Evolutionary conservation across 1,140 invertebrate genomes (phyloP).

Genomic region (Drusus annulatus): DNA sequence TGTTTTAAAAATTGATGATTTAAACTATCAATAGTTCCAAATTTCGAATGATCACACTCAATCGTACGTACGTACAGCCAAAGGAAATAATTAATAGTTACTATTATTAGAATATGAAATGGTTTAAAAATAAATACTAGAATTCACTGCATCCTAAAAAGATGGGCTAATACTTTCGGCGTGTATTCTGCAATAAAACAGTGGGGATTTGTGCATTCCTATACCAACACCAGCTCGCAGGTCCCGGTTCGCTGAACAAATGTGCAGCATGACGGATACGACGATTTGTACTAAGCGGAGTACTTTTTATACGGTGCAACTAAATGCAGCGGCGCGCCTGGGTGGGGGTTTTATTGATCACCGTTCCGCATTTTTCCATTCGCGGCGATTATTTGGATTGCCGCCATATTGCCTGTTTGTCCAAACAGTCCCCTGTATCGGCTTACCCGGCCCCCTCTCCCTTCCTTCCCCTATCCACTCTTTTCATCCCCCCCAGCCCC

Average conservation of each 20-base stretch:
- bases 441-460: slow-evolving; percentile 44
- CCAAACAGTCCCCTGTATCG: slow-evolving; percentile 56
- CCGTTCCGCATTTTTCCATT: slow-evolving; percentile 55
- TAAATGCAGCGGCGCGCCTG: slow-evolving; percentile 21
- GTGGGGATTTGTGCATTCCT: not conserved
- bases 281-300: slow-evolving; percentile 17
- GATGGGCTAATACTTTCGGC: no score
- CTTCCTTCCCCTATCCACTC: not conserved
- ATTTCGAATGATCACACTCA: no score
- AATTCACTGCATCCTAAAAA: no score
- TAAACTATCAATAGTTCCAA: no score
- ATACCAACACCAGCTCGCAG: not conserved
- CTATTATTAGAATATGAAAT: no score
- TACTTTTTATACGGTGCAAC: slow-evolving; percentile 9
- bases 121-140: no score
- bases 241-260: not conserved
- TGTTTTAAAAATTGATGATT: no score
- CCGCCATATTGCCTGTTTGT: slow-evolving; percentile 59
- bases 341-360: slow-evolving; percentile 51
- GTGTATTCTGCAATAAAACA: no score
- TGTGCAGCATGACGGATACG: slow-evolving; percentile 24
- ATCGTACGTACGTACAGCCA: no score
- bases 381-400: slow-evolving; percentile 59
- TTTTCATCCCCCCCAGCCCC: no score
- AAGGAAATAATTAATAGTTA: no score